Evolutionary conservation across 2,113 vertebrate genomes (phyloP).

Genomic region (Halcyon malimbica): DNA sequence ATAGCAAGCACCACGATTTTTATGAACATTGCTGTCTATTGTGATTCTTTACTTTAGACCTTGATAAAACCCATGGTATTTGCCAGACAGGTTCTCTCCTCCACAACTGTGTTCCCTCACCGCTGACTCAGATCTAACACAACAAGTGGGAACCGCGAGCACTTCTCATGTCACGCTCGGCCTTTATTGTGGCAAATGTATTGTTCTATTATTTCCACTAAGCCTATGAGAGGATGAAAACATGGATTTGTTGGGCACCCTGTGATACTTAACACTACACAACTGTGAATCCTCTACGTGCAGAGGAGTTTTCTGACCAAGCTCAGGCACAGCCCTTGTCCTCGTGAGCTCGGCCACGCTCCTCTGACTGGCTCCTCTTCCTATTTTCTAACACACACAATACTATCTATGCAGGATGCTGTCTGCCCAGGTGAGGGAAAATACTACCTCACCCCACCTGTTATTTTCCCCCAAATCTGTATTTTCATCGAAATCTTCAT

Average conservation of each 20-base stretch:
- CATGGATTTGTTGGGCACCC: not conserved
- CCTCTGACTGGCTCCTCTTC: not conserved
- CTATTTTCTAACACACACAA: not conserved
- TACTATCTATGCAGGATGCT: not conserved
- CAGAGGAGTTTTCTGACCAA: not conserved
- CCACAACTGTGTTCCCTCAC: not conserved
- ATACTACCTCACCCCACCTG: not conserved
- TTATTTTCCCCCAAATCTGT: not conserved
- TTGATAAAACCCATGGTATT: not conserved
- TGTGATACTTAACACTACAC: not conserved
- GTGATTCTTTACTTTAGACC: not conserved
- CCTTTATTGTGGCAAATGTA: not conserved
- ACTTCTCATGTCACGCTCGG: not conserved
- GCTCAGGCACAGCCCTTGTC: not conserved
- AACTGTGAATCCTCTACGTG: not conserved
- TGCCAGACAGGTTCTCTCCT: not conserved
- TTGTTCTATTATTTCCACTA: not conserved
- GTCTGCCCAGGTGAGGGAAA: not conserved
- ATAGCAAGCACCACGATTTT: not conserved
- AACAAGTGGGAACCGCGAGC: rapidly evolving
- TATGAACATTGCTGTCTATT: not conserved
- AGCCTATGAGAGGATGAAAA: not conserved
- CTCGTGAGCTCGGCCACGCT: not conserved
- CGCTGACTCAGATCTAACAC: not conserved
- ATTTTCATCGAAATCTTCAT: not conserved